Conservation (phyloP, 2,888 invertebrate species). For the Diaprepes abbreviatus region DNA sequence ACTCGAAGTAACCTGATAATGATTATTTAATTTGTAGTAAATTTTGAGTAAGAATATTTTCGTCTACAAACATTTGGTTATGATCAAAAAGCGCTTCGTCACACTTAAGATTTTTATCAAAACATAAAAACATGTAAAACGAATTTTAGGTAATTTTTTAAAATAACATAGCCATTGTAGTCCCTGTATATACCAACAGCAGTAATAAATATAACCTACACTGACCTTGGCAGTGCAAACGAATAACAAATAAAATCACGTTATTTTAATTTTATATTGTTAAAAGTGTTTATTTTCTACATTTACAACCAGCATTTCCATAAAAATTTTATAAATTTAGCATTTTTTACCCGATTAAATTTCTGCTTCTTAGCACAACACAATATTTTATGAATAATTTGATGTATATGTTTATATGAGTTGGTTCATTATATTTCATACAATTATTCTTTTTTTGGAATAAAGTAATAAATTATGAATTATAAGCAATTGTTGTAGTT, state of each 20-base stretch:
- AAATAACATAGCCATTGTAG: neutral
- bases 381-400: neutral
- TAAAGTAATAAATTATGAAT: too few species aligned
- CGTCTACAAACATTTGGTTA: too few species aligned
- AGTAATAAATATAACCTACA: slow-evolving; percentile 36
- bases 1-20: too few species aligned
- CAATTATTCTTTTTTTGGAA: neutral
- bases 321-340: slow-evolving; percentile 18
- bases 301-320: slow-evolving; percentile 22
- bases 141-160: neutral
- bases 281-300: slow-evolving; percentile 33
- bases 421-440: neutral
- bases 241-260: slow-evolving; percentile 36
- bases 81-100: too few species aligned
- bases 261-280: slow-evolving; percentile 38
- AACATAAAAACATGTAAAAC: neutral
- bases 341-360: slow-evolving; percentile 16
- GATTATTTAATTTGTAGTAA: too few species aligned
- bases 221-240: slow-evolving; percentile 35
- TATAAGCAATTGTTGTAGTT: too few species aligned
- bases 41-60: too few species aligned
- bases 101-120: neutral
- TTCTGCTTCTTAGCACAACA: slow-evolving; percentile 7
- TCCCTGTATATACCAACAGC: neutral
- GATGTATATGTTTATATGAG: neutral